A percentile compares a stretch with the other conserved stretches of the same genome.
Evolutionary conservation across 2,797 vertebrate genomes (phyloP).

Genomic region (Acipenser transmontanus): DNA sequence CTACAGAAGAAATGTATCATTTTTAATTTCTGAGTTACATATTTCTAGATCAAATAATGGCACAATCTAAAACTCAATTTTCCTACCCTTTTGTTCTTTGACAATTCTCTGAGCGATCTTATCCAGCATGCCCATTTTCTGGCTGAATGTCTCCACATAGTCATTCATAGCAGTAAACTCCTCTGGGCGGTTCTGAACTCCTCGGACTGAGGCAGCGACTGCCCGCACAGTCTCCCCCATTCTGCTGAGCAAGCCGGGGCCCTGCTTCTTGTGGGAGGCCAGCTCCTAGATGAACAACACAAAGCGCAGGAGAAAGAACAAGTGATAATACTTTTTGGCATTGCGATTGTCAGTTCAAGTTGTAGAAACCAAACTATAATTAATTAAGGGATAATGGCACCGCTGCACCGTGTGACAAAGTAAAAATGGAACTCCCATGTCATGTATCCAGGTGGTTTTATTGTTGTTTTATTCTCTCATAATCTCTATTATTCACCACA

Average conservation of each 20-base stretch:
- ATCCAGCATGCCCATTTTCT: constrained; percentile 79
- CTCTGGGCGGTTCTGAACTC: constrained; percentile 74
- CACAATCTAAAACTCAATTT: not conserved
- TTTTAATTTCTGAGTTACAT: no score
- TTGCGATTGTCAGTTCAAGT: no score
- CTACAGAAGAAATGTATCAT: no score
- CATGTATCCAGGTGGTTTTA: no score
- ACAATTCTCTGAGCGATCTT: constrained; percentile 87
- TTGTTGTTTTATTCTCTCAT: no score
- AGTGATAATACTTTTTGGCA: not conserved
- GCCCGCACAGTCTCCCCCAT: constrained; percentile 85
- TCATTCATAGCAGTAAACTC: constrained; percentile 76
- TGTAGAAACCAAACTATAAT: no score
- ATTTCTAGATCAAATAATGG: no score
- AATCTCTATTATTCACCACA: no score
- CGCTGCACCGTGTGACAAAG: no score
- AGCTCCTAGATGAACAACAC: constrained; percentile 62
- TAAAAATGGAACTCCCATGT: no score
- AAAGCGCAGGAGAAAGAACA: constrained; percentile 14
- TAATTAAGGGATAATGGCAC: no score
- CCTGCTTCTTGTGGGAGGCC: constrained; percentile 79
- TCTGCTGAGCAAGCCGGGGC: constrained; percentile 77
- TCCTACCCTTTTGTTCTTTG: constrained; percentile 83
- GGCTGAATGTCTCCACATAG: constrained; percentile 78
- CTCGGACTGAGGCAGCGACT: constrained; percentile 75